Evolutionary conservation across 23 tunicate genomes (phyloP).

Genomic region (Clavelina lepadiformis): DNA sequence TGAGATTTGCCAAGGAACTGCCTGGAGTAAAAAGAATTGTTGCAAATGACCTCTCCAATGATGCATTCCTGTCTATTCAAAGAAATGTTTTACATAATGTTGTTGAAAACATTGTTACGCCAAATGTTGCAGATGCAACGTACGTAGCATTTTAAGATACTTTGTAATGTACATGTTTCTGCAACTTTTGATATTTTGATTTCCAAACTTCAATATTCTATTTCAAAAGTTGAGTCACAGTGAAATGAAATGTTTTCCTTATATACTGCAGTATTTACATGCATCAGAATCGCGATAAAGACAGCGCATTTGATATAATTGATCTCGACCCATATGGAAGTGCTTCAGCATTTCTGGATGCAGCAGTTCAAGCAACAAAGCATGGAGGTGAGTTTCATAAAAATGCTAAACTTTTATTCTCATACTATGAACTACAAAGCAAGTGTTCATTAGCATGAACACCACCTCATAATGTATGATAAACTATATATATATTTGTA

Average conservation of each 20-base stretch:
- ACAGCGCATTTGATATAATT: constrained; percentile 54
- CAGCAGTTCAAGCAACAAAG: constrained; percentile 89
- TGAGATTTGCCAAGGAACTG: constrained; percentile 84
- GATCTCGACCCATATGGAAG: constrained; percentile 96
- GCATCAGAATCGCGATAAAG: constrained; percentile 54
- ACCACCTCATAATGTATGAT: too few species aligned
- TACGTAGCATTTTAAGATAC: constrained; percentile 19
- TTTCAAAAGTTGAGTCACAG: too few species aligned
- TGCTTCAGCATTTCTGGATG: constrained; percentile 75
- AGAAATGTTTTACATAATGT: constrained; percentile 62
- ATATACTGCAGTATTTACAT: constrained; percentile 47
- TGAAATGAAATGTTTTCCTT: too few species aligned
- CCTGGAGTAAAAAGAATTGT: constrained; percentile 67
- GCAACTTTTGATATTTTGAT: too few species aligned
- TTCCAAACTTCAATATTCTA: too few species aligned
- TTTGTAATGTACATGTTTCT: too few species aligned
- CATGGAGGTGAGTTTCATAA: constrained; percentile 44
- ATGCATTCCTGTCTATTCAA: constrained; percentile 62
- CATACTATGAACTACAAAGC: too few species aligned
- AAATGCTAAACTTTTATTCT: not conserved
- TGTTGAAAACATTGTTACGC: constrained; percentile 46
- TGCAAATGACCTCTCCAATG: constrained; percentile 81
- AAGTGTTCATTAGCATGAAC: too few species aligned
- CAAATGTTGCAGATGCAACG: constrained; percentile 77
- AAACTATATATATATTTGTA: too few species aligned